Percentiles rank a stretch among this genome's conserved stretches.
Conservation (phyloP, 2,888 invertebrate genomes). For the Aplocera efformata region DNA sequence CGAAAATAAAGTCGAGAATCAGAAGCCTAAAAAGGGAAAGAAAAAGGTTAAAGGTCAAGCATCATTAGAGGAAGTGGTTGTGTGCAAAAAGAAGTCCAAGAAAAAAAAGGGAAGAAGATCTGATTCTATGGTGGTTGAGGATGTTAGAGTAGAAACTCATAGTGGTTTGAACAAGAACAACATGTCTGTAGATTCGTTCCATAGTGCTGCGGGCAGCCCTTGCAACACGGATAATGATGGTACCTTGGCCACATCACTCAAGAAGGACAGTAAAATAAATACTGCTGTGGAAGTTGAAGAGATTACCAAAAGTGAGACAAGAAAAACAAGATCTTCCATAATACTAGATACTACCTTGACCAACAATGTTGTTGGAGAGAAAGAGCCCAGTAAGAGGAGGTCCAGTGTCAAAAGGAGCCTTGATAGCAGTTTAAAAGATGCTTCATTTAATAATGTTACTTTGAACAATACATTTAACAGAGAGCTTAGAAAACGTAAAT, state of each 20-base stretch:
- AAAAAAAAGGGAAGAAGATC: conserved; percentile 44
- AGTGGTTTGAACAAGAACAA: conserved; percentile 36
- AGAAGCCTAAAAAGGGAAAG: conserved; percentile 39
- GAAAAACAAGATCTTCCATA: conserved; percentile 18
- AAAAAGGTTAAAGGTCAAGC: conserved; percentile 30
- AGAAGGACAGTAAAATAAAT: neutral
- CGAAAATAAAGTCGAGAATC: conserved; percentile 16
- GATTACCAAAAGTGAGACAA: conserved; percentile 15
- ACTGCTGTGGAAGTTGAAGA: neutral
- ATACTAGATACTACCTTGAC: conserved; percentile 6
- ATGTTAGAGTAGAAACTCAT: conserved; percentile 22
- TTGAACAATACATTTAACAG: neutral
- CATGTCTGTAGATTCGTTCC: conserved; percentile 57
- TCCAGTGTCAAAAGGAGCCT: conserved; percentile 11
- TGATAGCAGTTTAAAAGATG: conserved; percentile 1
- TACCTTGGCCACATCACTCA: neutral
- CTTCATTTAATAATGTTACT: neutral
- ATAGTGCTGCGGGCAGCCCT: conserved; percentile 66
- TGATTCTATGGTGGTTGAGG: conserved; percentile 33
- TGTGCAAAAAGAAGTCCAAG: conserved; percentile 39
- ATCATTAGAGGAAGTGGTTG: conserved; percentile 18
- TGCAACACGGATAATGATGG: conserved; percentile 8
- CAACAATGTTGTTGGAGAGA: conserved; percentile 3
- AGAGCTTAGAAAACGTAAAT: conserved; percentile 11
- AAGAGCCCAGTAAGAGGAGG: conserved; percentile 11